Percentiles rank a stretch among this genome's conserved stretches.
These are phyloP conservation scores for Ptilonorhynchus violaceus DNA, from an alignment of 2,113 vertebrate genomes.

Conservation along the genomic window DNA sequence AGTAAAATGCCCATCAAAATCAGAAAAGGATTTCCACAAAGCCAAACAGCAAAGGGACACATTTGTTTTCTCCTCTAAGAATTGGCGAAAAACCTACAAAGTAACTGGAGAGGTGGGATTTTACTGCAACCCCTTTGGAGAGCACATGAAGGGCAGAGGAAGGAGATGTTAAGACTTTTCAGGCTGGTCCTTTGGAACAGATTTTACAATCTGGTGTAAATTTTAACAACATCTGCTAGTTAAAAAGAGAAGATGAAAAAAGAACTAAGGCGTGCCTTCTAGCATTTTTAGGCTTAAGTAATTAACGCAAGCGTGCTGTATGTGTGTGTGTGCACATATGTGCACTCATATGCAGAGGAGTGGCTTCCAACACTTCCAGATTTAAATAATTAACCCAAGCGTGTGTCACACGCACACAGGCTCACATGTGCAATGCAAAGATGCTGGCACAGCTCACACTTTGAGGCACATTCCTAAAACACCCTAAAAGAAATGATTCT, in stretches of 20 bases:
- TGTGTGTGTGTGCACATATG: not conserved
- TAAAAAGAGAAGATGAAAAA: not conserved
- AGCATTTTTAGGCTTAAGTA: slow-evolving; percentile 17
- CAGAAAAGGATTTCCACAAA: not conserved
- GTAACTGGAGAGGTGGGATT: not conserved
- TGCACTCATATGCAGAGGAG: not conserved
- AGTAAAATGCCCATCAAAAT: not conserved
- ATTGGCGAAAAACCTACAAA: not conserved
- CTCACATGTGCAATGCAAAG: not conserved
- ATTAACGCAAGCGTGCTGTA: not conserved
- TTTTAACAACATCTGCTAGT: not conserved
- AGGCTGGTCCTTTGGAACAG: not conserved
- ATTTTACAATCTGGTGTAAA: slow-evolving; percentile 17
- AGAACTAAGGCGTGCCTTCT: not conserved
- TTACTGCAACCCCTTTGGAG: not conserved
- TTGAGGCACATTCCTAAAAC: not conserved
- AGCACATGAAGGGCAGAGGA: not conserved
- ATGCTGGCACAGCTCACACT: not conserved
- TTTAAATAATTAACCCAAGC: not conserved
- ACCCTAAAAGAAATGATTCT: not conserved
- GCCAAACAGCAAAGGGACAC: not conserved
- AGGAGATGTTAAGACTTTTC: not conserved
- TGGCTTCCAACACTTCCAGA: not conserved
- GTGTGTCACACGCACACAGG: not conserved
- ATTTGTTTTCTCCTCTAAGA: not conserved